Percentiles rank a stretch among this genome's conserved stretches.
These are phyloP conservation scores for Zaprionus africanus DNA, from an alignment of 1,140 invertebrate species.

Conservation along the genomic window DNA sequence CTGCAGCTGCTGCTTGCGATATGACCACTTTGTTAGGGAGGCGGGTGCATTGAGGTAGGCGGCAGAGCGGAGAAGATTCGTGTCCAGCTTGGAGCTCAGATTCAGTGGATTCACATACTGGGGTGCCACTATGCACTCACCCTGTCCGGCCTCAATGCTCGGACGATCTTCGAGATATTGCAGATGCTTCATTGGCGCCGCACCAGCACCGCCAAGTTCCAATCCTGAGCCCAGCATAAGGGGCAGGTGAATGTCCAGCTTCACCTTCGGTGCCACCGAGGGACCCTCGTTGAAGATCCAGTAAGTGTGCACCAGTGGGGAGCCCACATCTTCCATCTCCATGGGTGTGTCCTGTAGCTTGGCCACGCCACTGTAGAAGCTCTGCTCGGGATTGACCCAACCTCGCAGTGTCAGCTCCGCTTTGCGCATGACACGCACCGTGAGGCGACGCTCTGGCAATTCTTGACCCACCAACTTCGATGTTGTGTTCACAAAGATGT, in stretches of 20 bases:
- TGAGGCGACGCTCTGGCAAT: conserved; percentile 86
- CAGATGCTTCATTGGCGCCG: conserved; percentile 91
- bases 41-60: conserved; percentile 61
- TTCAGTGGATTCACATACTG: conserved; percentile 89
- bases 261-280: conserved; percentile 91
- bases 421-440: conserved; percentile 90
- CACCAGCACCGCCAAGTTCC: conserved; percentile 44
- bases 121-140: conserved; percentile 87
- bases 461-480: conserved; percentile 88
- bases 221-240: conserved; percentile 93
- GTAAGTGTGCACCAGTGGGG: conserved; percentile 93
- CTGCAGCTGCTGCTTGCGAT: conserved; percentile 24
- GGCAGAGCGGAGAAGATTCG: conserved; percentile 7
- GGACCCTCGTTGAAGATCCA: conserved; percentile 94
- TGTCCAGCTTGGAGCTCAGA: conserved; percentile 85
- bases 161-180: conserved; percentile 94
- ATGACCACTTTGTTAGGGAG: conserved; percentile 55
- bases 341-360: conserved; percentile 91
- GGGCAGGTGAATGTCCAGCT: conserved; percentile 95
- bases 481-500: conserved; percentile 94
- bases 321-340: conserved; percentile 93
- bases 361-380: conserved; percentile 94
- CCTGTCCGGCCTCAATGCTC: conserved; percentile 88
- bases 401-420: conserved; percentile 93
- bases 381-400: conserved; percentile 89